These are phyloP conservation scores for Sphaerodactylus townsendi DNA, from an alignment of 2,113 vertebrate species.

Conservation along the genomic window DNA sequence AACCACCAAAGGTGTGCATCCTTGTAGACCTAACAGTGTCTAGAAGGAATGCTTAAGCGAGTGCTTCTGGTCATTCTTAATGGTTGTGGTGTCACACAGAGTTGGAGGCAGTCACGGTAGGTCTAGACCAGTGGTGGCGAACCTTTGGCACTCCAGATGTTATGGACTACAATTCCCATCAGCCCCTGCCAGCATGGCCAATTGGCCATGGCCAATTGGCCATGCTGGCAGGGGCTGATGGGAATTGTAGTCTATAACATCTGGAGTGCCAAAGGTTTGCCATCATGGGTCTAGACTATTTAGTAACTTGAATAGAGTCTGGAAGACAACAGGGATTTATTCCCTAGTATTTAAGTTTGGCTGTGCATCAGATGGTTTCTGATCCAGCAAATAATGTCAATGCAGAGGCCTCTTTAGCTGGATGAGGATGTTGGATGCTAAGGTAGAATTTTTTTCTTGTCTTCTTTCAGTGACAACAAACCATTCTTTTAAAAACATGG, in stretches of 20 bases:
- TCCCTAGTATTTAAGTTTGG: too few relatives aligned
- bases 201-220: too few relatives aligned
- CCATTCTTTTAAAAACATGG: not conserved
- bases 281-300: too few relatives aligned
- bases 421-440: not conserved
- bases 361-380: not conserved
- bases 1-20: not conserved
- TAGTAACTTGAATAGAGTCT: not conserved
- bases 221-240: too few relatives aligned
- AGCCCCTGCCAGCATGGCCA: too few relatives aligned
- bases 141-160: too few relatives aligned
- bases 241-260: too few relatives aligned
- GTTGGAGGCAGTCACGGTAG: not conserved
- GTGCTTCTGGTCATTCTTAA: not conserved
- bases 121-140: too few relatives aligned
- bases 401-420: not conserved
- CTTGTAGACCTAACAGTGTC: not conserved
- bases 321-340: too few relatives aligned
- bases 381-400: not conserved
- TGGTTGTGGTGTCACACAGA: not conserved
- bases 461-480: not conserved
- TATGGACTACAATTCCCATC: too few relatives aligned
- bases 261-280: too few relatives aligned
- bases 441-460: not conserved
- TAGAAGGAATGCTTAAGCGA: not conserved